These are phyloP conservation scores for Calyptomena viridis DNA, from an alignment of 2,113 vertebrate genomes.

Conservation along the genomic window DNA sequence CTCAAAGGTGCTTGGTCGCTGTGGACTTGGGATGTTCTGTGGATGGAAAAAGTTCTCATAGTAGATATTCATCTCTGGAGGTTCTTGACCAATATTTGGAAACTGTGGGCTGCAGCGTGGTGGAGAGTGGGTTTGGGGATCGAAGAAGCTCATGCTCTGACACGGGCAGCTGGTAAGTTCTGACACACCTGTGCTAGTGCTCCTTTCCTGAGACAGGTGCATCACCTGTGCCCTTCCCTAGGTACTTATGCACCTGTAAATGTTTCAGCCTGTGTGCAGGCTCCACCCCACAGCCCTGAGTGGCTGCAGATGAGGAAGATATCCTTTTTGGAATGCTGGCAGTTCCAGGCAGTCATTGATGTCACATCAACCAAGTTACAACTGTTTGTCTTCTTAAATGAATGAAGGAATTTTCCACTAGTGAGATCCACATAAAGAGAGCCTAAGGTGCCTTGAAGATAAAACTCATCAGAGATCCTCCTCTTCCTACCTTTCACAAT, in stretches of 20 bases:
- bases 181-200: conserved; percentile 44
- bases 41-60: conserved; percentile 94
- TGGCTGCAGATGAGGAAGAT: conserved; percentile 68
- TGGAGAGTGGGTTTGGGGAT: conserved; percentile 85
- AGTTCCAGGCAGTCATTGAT: conserved; percentile 42
- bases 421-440: conserved; percentile 5
- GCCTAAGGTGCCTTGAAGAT: neutral
- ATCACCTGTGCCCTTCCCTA: conserved; percentile 58
- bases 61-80: conserved; percentile 93
- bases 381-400: conserved; percentile 63
- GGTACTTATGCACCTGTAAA: conserved; percentile 76
- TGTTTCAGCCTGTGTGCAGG: conserved; percentile 53
- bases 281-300: conserved; percentile 76
- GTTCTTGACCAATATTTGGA: conserved; percentile 92
- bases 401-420: conserved; percentile 67
- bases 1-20: conserved; percentile 89
- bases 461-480: neutral
- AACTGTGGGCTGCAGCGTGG: conserved; percentile 95
- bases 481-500: neutral
- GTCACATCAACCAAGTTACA: conserved; percentile 63
- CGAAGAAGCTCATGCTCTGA: conserved; percentile 89
- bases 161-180: conserved; percentile 22
- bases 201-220: conserved; percentile 72
- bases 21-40: conserved; percentile 89
- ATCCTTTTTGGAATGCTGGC: conserved; percentile 75